Conservation (phyloP, 2,888 invertebrate species). For the Polymixis lichenea region DNA sequence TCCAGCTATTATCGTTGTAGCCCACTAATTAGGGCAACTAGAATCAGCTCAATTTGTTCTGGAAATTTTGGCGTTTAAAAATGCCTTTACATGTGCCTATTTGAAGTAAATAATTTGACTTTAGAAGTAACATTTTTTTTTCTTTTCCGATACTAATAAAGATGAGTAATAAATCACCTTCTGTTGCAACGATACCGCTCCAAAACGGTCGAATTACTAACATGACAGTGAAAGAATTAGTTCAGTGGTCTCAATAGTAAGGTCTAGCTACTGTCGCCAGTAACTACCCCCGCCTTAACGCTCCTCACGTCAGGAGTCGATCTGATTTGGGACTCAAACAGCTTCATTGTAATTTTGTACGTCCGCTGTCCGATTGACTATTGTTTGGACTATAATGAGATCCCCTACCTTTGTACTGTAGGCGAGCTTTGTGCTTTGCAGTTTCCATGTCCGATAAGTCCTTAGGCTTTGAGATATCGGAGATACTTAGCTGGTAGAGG, state of each 20-base stretch:
- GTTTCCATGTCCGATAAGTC: conserved; percentile 17
- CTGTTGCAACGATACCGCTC: background rate
- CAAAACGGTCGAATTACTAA: background rate
- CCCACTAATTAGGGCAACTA: too few relatives aligned
- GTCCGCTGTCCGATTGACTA: conserved; percentile 71
- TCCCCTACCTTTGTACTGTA: conserved; percentile 61
- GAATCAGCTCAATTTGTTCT: too few relatives aligned
- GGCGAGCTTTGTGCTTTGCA: conserved; percentile 25
- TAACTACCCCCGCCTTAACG: conserved; percentile 42
- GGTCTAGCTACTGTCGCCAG: conserved; percentile 28
- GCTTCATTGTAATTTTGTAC: conserved; percentile 69
- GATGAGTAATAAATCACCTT: background rate
- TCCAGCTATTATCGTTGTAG: background rate
- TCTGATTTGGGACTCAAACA: conserved; percentile 63
- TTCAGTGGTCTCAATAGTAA: too few relatives aligned
- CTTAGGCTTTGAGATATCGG: background rate
- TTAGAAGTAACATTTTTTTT: background rate
- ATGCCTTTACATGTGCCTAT: too few relatives aligned
- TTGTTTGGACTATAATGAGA: conserved; percentile 74
- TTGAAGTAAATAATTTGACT: too few relatives aligned
- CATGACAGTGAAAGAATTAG: background rate
- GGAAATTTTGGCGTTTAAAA: too few relatives aligned
- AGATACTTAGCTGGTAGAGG: background rate
- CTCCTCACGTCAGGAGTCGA: conserved; percentile 46
- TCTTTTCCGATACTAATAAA: background rate